A percentile compares a stretch with the other conserved stretches of the same genome.
These are phyloP conservation scores for Phalera bucephala DNA, from an alignment of 2,888 invertebrate species.

Conservation along the genomic window DNA sequence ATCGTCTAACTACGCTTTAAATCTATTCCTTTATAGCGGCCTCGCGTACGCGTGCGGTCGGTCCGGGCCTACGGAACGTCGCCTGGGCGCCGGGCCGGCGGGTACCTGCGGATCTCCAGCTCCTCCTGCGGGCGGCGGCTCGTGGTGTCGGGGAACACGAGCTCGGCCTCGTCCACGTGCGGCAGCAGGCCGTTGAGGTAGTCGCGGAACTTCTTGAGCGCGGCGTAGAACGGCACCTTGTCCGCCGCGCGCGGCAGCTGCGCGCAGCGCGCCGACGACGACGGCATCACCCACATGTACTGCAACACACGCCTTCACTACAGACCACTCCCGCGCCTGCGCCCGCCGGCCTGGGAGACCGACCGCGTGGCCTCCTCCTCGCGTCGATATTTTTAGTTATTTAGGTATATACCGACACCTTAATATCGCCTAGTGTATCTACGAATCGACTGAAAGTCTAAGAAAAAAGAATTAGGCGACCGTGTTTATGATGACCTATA, in stretches of 20 bases:
- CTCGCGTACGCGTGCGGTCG: too few relatives aligned
- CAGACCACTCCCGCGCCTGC: neutral
- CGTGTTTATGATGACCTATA: too few relatives aligned
- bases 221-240: conserved; percentile 98
- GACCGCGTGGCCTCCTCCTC: too few relatives aligned
- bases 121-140: conserved; percentile 77
- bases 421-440: too few relatives aligned
- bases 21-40: too few relatives aligned
- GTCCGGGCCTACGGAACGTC: conserved; percentile 1
- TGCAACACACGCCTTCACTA: conserved; percentile 87
- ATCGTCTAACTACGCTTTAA: too few relatives aligned
- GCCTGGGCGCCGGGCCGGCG: conserved; percentile 8
- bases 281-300: conserved; percentile 99
- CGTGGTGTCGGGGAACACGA: conserved; percentile 88
- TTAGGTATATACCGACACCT: too few relatives aligned
- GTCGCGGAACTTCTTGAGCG: conserved; percentile 97
- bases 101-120: conserved; percentile 77
- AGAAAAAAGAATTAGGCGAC: too few relatives aligned
- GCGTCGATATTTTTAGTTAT: too few relatives aligned
- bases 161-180: conserved; percentile 93
- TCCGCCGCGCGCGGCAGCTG: conserved; percentile 98
- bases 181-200: conserved; percentile 94
- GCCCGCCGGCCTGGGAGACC: too few relatives aligned
- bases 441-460: too few relatives aligned
- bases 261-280: conserved; percentile 97